Base-by-base conservation (phyloP, 2,888 invertebrate species). In the Luperina testacea region DNA sequence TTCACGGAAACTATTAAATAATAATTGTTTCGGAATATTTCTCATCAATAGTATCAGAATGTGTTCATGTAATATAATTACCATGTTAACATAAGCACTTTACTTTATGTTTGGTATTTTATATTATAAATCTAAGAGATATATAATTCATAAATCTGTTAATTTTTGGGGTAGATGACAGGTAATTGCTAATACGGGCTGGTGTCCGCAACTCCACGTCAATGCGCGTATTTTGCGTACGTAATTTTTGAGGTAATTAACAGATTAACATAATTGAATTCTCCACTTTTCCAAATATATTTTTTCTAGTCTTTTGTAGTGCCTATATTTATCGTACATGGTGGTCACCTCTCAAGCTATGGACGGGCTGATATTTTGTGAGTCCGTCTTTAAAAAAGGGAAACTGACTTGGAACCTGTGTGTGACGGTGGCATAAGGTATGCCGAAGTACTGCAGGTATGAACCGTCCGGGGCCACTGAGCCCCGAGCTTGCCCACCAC, bases 351-450 rank as follows among this genome's bases (percentile, higher is more conserved):
- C 42, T 42, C 1, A 42, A 9, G 42, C 42, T 9, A 42, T 42
- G 42, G 4, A 42, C 48, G 48, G 48, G 48, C 48, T 48, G 48
- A 48, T 13, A 48, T 48, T 13, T 3, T 48, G 2, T 48, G 48
- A 13, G 4, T 48, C 13, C 11, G 11, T 45, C 3, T 48, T 48
- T 48, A 48, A 13, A 48, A 48, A 9, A 13, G 13, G 13, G 13
- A n/a, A 17, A 76, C 81, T 76, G 78, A 96, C 96, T 93, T 96
- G 95, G 86, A 96, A 96, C 67, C 95, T 90, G 0, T 91, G 68
- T 6, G 77, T 76, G 27, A 91, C 90, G 0, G 90, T 91, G 8
- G 96, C 96, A 77, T 96, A 96, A 0, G 96, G 96, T 82, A 96
- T 91, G 15, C 92, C 94, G 27, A 92, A 86, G 87, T 94, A 96